Base-by-base conservation (phyloP, 2,797 vertebrate species). In the Lutjanus campechanus region DNA sequence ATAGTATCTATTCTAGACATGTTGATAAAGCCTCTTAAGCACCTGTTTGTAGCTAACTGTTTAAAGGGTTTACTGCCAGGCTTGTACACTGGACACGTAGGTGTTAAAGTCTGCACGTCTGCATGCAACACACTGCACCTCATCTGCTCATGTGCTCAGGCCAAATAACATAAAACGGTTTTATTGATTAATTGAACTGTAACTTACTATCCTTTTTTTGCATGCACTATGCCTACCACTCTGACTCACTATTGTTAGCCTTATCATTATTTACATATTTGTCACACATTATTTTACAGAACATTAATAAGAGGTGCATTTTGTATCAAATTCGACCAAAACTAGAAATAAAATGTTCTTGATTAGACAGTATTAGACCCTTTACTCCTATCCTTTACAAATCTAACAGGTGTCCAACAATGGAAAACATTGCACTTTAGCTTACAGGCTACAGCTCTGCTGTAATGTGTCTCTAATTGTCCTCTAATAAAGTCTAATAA, bases 21-120 rank as follows among this genome's bases (percentile, higher is more conserved):
- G 80, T 70, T 86, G 81, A 86, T 92, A 92, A 94, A 95, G 91
- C 93, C 87, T 93, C 92, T 94, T 93, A 93, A 85, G 91, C 92
- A 92, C 88, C 89, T 92, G 92, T 76, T 88, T 81, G 12, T 53
- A 83, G 70, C 82, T 61, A 84, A 87, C 77, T 51, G 90, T 83
- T 70, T 75, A 80, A 89, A 81, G 72, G 66, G 77, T 88, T 91
- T 87, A 90, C 60, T 76, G 78, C 36, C 64, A 65, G 59, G 71
- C 69, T 74, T 73, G 46, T 11, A 79, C 72, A 73, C 50, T 36
- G 46, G 76, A 68, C 70, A 64, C 12, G 56, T 44, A 49, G 71
- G 81, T 83, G 71, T 74, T 83, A 59, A 70, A 85, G 71, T 75
- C 70, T 51, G 49, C 51, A 40, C 11, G 64, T 47, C 1, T 66